Evolutionary conservation across 64 coral and sea anemone genomes (phyloP).

Genomic region (Platygyra sinensis): DNA sequence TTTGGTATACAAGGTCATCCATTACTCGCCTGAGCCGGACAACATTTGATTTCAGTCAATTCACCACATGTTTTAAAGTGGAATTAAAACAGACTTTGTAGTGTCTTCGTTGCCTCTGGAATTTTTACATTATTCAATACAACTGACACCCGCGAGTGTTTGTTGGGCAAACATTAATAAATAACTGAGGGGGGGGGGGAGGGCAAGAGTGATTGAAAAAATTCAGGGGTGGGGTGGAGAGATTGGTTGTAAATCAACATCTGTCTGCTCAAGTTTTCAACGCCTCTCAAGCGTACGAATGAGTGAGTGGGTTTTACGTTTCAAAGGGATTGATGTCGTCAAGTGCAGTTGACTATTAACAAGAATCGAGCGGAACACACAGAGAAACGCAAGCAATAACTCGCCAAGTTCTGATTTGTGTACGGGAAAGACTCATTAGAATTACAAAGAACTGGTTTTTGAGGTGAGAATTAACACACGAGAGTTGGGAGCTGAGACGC

Average conservation of each 20-base stretch:
- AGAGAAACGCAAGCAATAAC: neutral
- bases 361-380: neutral
- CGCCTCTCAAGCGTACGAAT: constrained; percentile 18
- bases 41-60: neutral
- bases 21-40: neutral
- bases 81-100: neutral
- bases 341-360: constrained; percentile 4
- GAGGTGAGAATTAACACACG: neutral
- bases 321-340: constrained; percentile 18
- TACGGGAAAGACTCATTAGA: neutral
- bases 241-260: constrained; percentile 2
- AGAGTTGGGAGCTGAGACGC: neutral
- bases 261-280: constrained; percentile 16
- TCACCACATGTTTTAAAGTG: neutral
- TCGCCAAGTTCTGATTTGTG: neutral
- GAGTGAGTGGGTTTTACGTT: constrained; percentile 27
- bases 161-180: neutral
- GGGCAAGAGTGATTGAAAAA: neutral
- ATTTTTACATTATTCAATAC: too few species aligned
- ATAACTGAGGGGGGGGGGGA: neutral
- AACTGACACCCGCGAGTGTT: neutral
- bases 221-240: neutral
- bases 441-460: neutral
- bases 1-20: neutral
- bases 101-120: neutral